Evolutionary conservation across 2,888 invertebrate species (phyloP).

Genomic region (Temnothorax rugatulus): DNA sequence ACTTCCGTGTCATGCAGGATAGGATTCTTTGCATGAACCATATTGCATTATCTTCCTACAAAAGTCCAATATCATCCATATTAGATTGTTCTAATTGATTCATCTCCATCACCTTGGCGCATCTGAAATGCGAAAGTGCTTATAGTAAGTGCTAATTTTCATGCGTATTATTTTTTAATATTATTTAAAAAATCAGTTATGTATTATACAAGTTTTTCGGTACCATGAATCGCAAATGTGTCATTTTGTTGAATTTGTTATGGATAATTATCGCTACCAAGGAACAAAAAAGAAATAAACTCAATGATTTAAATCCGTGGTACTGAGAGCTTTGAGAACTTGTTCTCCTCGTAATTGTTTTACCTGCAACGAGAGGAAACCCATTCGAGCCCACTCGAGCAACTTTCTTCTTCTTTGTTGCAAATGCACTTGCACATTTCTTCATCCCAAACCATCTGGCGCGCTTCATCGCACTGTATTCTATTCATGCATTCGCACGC

Average conservation of each 20-base stretch:
- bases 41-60: background rate
- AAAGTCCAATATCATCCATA: background rate
- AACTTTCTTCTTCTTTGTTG: slow-evolving; percentile 49
- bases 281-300: background rate
- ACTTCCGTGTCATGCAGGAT: background rate
- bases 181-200: background rate
- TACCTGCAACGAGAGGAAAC: slow-evolving; percentile 65
- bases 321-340: background rate
- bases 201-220: background rate
- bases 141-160: background rate
- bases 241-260: background rate
- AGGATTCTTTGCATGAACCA: background rate
- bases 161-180: background rate
- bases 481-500: slow-evolving; percentile 64
- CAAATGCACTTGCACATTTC: slow-evolving; percentile 66
- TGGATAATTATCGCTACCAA: background rate
- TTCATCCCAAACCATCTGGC: slow-evolving; percentile 65
- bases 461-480: slow-evolving; percentile 31
- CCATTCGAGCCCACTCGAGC: slow-evolving; percentile 62
- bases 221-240: background rate
- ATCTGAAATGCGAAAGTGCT: slow-evolving; percentile 49
- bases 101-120: slow-evolving; percentile 53
- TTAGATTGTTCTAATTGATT: background rate
- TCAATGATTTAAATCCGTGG: background rate
- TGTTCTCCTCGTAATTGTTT: background rate